Evolutionary conservation across 2,113 vertebrate genomes (phyloP).

Genomic region (Prietella phreatophila): DNA sequence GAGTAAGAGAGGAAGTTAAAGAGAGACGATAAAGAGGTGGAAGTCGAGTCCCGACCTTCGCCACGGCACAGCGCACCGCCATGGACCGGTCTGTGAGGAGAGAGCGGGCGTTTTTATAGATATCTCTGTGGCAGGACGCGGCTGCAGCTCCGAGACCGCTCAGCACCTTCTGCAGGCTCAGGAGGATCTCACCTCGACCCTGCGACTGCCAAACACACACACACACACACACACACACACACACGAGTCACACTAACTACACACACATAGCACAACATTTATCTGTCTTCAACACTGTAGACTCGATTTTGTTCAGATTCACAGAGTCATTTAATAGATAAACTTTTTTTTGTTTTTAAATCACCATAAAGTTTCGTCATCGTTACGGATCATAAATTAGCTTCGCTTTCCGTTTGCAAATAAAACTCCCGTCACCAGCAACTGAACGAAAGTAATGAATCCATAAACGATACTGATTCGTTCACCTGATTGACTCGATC

Average conservation of each 20-base stretch:
- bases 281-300: not conserved
- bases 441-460: not conserved
- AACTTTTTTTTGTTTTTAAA: not conserved
- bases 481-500: not conserved
- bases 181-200: slow-evolving; percentile 93
- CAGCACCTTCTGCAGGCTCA: slow-evolving; percentile 95
- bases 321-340: not conserved
- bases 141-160: slow-evolving; percentile 92
- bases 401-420: not conserved
- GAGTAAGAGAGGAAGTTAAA: not conserved
- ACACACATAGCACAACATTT: not conserved
- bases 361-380: not conserved
- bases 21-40: not conserved
- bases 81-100: slow-evolving; percentile 94
- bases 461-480: not conserved
- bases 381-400: not conserved
- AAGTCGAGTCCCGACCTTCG: slow-evolving; percentile 76
- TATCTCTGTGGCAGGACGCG: slow-evolving; percentile 94
- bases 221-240: not conserved
- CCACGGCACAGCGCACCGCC: slow-evolving; percentile 93
- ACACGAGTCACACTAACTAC: not conserved
- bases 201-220: slow-evolving; percentile 78
- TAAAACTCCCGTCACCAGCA: not conserved
- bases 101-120: slow-evolving; percentile 95
- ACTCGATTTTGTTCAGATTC: not conserved